These are phyloP conservation scores for Drosophila tripunctata DNA, from an alignment of 2,888 invertebrate species.

Conservation along the genomic window DNA sequence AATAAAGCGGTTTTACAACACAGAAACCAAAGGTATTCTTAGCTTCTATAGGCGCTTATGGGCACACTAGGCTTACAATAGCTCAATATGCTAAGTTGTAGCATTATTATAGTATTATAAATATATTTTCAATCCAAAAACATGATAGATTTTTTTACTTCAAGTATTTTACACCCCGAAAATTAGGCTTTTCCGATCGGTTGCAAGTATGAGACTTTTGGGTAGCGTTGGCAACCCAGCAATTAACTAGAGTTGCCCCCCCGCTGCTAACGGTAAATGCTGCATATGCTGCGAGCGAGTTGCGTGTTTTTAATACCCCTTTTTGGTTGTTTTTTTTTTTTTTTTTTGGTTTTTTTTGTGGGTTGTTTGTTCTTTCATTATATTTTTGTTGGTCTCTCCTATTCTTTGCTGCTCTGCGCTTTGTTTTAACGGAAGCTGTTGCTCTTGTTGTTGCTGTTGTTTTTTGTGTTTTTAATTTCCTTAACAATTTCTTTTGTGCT, in stretches of 20 bases:
- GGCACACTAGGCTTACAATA: too few species aligned
- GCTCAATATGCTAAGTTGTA: not conserved
- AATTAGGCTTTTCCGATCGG: slow-evolving; percentile 42
- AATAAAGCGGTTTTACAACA: too few species aligned
- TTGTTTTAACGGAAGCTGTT: slow-evolving; percentile 79
- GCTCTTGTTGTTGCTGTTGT: slow-evolving; percentile 73
- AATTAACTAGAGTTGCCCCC: slow-evolving; percentile 37
- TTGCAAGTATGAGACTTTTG: not conserved
- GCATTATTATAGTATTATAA: too few species aligned
- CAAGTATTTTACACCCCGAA: slow-evolving; percentile 5
- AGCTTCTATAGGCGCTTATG: too few species aligned
- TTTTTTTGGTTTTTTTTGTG: slow-evolving; percentile 2
- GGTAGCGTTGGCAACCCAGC: slow-evolving; percentile 28
- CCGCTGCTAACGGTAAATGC: slow-evolving; percentile 70
- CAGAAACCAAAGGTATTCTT: too few species aligned
- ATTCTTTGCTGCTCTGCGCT: slow-evolving; percentile 19
- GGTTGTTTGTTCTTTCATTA: not conserved
- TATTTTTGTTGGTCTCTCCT: slow-evolving; percentile 2
- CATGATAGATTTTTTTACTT: not conserved
- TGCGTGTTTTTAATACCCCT: slow-evolving; percentile 51
- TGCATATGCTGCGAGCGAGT: slow-evolving; percentile 60
- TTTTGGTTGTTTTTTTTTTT: slow-evolving; percentile 6
- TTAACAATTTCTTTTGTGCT: slow-evolving; percentile 77
- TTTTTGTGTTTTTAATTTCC: slow-evolving; percentile 66
- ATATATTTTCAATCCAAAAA: not conserved